Percentiles rank a stretch among this genome's conserved stretches.
Conservation (phyloP, 2,113 vertebrate species). For the Chaetops frenatus region DNA sequence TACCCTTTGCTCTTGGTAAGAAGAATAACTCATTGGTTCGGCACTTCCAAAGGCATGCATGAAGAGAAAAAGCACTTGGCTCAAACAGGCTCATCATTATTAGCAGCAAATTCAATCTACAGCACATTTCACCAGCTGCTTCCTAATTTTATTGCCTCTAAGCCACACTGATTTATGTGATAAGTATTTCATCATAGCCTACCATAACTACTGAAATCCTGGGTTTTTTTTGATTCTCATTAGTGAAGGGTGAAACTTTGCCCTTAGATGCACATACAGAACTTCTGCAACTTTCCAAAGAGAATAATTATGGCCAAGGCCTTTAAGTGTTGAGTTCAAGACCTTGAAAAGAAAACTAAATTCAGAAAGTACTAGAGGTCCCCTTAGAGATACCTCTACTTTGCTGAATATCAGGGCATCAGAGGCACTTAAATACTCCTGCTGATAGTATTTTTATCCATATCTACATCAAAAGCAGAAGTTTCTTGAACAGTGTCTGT, state of each 20-base stretch:
- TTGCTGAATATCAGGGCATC: background rate
- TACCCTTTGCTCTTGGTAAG: conserved; percentile 23
- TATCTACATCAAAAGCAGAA: background rate
- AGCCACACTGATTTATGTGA: background rate
- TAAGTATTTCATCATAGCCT: background rate
- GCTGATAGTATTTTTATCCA: background rate
- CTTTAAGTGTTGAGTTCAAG: background rate
- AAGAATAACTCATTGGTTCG: conserved; percentile 6
- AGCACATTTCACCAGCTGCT: background rate
- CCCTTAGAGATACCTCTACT: background rate
- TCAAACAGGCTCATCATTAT: background rate
- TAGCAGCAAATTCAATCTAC: conserved; percentile 11
- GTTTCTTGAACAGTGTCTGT: background rate
- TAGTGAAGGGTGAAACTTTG: background rate
- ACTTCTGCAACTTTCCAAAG: background rate
- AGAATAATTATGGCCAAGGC: background rate
- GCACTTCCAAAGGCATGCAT: background rate
- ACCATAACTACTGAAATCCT: background rate
- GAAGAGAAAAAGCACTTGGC: background rate
- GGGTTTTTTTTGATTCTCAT: background rate
- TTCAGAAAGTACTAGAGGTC: background rate
- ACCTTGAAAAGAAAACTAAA: background rate
- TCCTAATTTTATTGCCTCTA: conserved; percentile 8
- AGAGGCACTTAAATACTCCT: background rate
- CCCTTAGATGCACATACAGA: background rate